These are phyloP conservation scores for Morpho achilles DNA, from an alignment of 2,888 invertebrate genomes.

Conservation along the genomic window DNA sequence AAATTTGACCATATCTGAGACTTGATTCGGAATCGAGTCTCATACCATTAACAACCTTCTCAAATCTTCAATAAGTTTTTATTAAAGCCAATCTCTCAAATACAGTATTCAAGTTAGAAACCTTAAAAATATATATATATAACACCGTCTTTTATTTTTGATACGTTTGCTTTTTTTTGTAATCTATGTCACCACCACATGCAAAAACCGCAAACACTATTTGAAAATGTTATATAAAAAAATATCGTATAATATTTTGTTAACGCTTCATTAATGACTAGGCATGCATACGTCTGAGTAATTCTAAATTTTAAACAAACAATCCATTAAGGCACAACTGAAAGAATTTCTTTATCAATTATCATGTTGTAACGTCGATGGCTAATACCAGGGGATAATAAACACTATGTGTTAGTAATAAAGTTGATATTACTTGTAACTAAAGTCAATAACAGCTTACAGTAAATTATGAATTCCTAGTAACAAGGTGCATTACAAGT, in stretches of 20 bases:
- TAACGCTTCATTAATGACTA: neutral
- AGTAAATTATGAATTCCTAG: conserved; percentile 26
- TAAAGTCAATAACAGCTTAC: conserved; percentile 8
- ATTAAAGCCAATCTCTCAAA: too few relatives aligned
- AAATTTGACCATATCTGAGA: too few relatives aligned
- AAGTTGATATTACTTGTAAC: conserved; percentile 1
- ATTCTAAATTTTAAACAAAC: conserved; percentile 1
- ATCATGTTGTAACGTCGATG: neutral
- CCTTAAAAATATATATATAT: too few relatives aligned
- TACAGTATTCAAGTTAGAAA: too few relatives aligned
- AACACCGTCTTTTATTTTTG: too few relatives aligned
- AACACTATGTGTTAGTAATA: neutral
- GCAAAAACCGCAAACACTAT: too few relatives aligned
- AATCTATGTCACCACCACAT: too few relatives aligned
- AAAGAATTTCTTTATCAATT: conserved; percentile 4
- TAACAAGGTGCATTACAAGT: conserved; percentile 30
- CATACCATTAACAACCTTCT: too few relatives aligned
- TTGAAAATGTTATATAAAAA: too few relatives aligned
- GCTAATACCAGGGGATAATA: neutral
- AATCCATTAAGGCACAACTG: neutral
- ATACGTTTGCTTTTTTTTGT: too few relatives aligned
- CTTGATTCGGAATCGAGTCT: too few relatives aligned
- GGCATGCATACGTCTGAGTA: neutral
- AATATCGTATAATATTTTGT: neutral
- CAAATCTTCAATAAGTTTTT: too few relatives aligned